A percentile compares a stretch with the other conserved stretches of the same genome.
These are phyloP conservation scores for Toxonevra muliebris DNA, from an alignment of 2,888 invertebrate species.

Conservation along the genomic window DNA sequence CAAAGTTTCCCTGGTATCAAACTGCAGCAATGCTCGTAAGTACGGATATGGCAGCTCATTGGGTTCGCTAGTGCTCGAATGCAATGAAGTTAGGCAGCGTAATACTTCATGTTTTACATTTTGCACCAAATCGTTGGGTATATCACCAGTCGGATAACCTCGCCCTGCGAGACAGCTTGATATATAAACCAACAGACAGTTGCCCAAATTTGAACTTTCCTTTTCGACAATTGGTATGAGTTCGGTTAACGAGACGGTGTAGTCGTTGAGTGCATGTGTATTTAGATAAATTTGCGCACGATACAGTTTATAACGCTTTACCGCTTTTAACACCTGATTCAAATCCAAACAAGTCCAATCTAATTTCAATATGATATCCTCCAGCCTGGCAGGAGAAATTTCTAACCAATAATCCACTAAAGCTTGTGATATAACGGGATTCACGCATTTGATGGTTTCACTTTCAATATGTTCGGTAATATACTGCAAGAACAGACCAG, in stretches of 20 bases:
- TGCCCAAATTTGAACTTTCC: conserved; percentile 72
- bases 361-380: conserved; percentile 76
- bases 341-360: conserved; percentile 80
- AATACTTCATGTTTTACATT: conserved; percentile 79
- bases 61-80: conserved; percentile 71
- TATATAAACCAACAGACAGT: conserved; percentile 84
- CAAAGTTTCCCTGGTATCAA: conserved; percentile 85
- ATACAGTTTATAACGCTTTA: conserved; percentile 60
- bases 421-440: conserved; percentile 77
- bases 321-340: conserved; percentile 70
- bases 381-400: conserved; percentile 71
- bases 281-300: conserved; percentile 73
- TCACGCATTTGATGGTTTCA: conserved; percentile 71
- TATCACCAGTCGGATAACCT: conserved; percentile 81
- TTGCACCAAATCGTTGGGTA: conserved; percentile 71
- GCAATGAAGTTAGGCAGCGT: conserved; percentile 74
- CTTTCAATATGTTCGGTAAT: conserved; percentile 76
- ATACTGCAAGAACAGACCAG: conserved; percentile 73
- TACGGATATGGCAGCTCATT: conserved; percentile 77
- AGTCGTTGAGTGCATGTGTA: conserved; percentile 80
- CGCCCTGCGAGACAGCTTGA: conserved; percentile 88
- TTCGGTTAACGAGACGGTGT: conserved; percentile 77
- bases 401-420: conserved; percentile 75
- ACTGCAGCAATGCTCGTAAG: conserved; percentile 77
- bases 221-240: conserved; percentile 68